Base-by-base conservation (phyloP, 2,797 vertebrate species). In the Acanthurus lineatus region DNA sequence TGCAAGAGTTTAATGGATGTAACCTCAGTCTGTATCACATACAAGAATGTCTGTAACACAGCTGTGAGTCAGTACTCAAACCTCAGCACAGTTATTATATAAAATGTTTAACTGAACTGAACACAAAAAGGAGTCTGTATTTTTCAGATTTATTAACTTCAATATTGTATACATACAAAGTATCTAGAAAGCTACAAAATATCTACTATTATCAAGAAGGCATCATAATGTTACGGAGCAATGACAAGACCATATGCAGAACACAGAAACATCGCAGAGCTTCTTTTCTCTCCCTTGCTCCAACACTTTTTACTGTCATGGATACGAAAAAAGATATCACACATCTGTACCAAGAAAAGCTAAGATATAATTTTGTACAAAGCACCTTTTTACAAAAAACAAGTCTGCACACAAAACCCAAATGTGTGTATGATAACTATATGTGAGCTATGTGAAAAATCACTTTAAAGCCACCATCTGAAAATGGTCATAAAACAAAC, bases 101-200 rank as follows among this genome's bases (percentile, higher is more conserved):
- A 11, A 17, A 45, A 47, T 8, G 1, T 62, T 72, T 32, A 47
- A 71, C 20, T 57, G 4, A 81, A 81, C 45, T 7, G 47, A 88
- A 20, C 75, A 79, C 44, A 77, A 69, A 63, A 75, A n/a, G 11
- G 81, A 28, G 64, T 25, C 38, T 32, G 73, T 19, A 56, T 84
- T 91, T 91, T 92, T 94, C 94, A 94, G 94, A 96, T 98, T 98
- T 99, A 98, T 99, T 96, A 96, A 96, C 95, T 97, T 97, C 96
- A 97, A 98, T 98, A 97, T 96, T 96, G 96, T 97, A 97, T 98
- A 98, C 98, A 99, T 99, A 99, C 96, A 99, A 99, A 99, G 96
- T 96, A 97, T 97, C 97, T 99, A 99, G 97, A 99, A 99, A 99
- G 98, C 98, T 99, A 99, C 97, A 99, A 99, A 99, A 99, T 98